phyloP scores from a whole-genome alignment of 2,797 vertebrate genomes.

The Lacerta viridis region DNA sequence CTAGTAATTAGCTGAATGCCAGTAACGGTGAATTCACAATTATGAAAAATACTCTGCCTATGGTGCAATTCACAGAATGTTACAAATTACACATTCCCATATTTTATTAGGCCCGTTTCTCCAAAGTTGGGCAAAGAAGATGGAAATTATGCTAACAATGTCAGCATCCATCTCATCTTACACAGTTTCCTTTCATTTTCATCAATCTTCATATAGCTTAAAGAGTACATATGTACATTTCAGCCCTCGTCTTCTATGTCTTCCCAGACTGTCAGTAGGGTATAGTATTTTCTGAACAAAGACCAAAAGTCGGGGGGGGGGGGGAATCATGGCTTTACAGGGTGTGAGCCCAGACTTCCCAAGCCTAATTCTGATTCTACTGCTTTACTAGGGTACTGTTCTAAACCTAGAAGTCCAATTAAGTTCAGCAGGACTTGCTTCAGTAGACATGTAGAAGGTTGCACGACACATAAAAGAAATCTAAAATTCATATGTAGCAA shows the following conservation, averaged over 20 bases:
- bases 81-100: neutral
- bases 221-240: neutral
- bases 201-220: neutral
- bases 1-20: neutral
- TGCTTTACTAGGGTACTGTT: too few species aligned
- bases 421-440: too few species aligned
- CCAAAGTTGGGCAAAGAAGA: neutral
- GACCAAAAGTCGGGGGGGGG: neutral
- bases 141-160: neutral
- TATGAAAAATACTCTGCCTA: neutral
- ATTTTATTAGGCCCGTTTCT: neutral
- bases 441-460: too few species aligned
- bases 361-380: neutral
- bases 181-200: neutral
- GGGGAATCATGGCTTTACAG: neutral
- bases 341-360: neutral
- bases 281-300: neutral
- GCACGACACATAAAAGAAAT: too few species aligned
- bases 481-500: too few species aligned
- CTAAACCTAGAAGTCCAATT: too few species aligned
- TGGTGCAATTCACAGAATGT: neutral
- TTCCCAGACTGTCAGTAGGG: neutral
- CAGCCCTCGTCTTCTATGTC: neutral
- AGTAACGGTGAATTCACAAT: conserved; percentile 25
- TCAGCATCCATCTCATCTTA: neutral